phyloP scores from a whole-genome alignment of 1,140 invertebrate species.

The Lerema accius region DNA sequence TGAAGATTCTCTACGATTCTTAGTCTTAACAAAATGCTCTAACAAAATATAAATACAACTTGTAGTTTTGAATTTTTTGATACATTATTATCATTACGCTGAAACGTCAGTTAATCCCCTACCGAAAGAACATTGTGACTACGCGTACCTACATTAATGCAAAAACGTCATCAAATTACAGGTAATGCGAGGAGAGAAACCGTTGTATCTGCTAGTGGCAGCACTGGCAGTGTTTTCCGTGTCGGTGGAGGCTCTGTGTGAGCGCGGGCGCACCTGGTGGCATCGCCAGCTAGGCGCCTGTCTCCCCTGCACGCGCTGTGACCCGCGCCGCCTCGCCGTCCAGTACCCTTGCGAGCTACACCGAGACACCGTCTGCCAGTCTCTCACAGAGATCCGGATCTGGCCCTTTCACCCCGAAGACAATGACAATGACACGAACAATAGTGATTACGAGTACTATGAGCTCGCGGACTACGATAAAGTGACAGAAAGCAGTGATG shows the following conservation, averaged over 20 bases:
- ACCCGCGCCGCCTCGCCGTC: constrained; percentile 82
- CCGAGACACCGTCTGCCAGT: constrained; percentile 85
- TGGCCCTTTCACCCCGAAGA: constrained; percentile 76
- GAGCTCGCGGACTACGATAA: constrained; percentile 71
- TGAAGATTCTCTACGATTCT: no score
- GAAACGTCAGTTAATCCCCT: no score
- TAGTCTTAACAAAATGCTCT: background rate
- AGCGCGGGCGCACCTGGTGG: constrained; percentile 83
- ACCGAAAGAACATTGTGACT: no score
- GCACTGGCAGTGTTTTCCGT: constrained; percentile 65
- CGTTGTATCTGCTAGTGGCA: constrained; percentile 66
- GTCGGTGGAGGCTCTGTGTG: constrained; percentile 70
- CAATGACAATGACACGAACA: constrained; percentile 53
- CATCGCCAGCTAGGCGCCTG: constrained; percentile 83
- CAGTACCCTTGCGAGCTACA: constrained; percentile 85
- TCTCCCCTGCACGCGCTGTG: constrained; percentile 85
- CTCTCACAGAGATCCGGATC: constrained; percentile 83
- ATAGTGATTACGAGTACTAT: constrained; percentile 69
- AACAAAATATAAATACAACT: no score
- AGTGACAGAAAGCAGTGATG: constrained; percentile 59
- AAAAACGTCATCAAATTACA: no score
- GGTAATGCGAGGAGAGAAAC: constrained; percentile 74
- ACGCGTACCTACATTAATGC: no score
- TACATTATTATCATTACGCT: no score
- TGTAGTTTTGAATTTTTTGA: no score